A percentile compares a stretch with the other conserved stretches of the same genome.
phyloP scores from a whole-genome alignment of 2,113 vertebrate genomes.

The Diphyllodes magnificus region DNA sequence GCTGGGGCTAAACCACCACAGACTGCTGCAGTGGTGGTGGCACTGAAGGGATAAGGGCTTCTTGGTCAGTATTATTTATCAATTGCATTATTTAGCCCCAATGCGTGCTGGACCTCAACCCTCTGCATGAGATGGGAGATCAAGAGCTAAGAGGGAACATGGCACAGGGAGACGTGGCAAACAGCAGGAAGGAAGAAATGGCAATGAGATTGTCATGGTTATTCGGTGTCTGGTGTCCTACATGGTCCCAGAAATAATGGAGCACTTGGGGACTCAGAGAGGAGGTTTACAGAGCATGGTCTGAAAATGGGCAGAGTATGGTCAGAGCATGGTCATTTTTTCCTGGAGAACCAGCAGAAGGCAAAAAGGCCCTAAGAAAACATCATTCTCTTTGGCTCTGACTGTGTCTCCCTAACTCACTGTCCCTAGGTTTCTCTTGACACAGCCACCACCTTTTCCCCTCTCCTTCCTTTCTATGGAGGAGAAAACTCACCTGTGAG shows the following conservation, averaged over 20 bases:
- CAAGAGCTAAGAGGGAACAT: not conserved
- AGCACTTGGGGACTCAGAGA: not conserved
- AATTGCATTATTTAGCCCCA: not conserved
- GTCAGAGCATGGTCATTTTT: not conserved
- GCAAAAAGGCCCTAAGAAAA: not conserved
- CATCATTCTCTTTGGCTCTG: not conserved
- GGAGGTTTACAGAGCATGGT: not conserved
- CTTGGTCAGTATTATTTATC: not conserved
- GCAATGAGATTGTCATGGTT: not conserved
- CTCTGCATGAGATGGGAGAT: not conserved
- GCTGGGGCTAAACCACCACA: not conserved
- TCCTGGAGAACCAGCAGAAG: not conserved
- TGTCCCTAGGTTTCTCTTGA: not conserved
- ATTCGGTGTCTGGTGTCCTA: not conserved
- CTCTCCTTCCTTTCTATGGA: not conserved
- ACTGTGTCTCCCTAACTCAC: not conserved
- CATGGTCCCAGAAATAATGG: not conserved
- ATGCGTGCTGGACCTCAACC: not conserved
- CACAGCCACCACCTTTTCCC: not conserved
- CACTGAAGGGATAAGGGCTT: not conserved
- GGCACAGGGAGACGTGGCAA: not conserved
- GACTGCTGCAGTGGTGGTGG: not conserved
- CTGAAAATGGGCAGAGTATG: not conserved
- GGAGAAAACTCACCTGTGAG: not conserved
- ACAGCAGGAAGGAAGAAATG: not conserved